Evolutionary conservation across 2,888 invertebrate genomes (phyloP).

Genomic region (Andrena camellia): DNA sequence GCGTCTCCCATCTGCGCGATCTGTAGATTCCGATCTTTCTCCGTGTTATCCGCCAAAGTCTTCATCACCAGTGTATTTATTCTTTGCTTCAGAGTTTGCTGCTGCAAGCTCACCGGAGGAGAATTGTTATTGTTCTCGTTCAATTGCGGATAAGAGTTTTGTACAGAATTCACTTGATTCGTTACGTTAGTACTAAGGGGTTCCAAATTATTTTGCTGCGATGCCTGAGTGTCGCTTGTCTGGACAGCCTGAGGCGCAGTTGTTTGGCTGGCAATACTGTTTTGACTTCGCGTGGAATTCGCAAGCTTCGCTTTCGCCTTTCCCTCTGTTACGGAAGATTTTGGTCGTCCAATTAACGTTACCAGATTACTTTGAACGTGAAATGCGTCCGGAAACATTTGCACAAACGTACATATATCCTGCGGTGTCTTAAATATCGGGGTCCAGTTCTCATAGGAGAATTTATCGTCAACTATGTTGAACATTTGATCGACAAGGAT

Average conservation of each 20-base stretch:
- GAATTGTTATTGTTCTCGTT: constrained; percentile 78
- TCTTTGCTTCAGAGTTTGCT: constrained; percentile 93
- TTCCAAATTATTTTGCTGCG: constrained; percentile 40
- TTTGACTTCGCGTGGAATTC: constrained; percentile 56
- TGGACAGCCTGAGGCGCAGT: constrained; percentile 32
- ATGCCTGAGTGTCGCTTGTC: constrained; percentile 49
- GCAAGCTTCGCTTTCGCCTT: constrained; percentile 60
- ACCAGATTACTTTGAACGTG: constrained; percentile 97
- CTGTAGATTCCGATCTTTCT: constrained; percentile 86
- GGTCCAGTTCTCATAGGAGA: constrained; percentile 92
- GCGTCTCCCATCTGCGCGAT: constrained; percentile 87
- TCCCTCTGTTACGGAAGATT: constrained; percentile 79
- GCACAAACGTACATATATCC: constrained; percentile 95
- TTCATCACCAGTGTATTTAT: constrained; percentile 95
- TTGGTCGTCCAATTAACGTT: constrained; percentile 92
- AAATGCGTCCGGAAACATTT: constrained; percentile 97
- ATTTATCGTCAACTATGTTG: constrained; percentile 91
- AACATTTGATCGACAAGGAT: constrained; percentile 95
- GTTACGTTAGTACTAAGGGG: constrained; percentile 28
- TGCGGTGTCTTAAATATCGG: constrained; percentile 96
- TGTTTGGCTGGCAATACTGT: constrained; percentile 43
- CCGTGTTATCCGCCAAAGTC: constrained; percentile 94
- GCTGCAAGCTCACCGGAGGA: constrained; percentile 81
- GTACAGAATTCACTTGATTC: constrained; percentile 67
- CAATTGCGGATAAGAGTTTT: constrained; percentile 68